Evolutionary conservation across 2,113 vertebrate species (phyloP).

Genomic region (Equus przewalskii): DNA sequence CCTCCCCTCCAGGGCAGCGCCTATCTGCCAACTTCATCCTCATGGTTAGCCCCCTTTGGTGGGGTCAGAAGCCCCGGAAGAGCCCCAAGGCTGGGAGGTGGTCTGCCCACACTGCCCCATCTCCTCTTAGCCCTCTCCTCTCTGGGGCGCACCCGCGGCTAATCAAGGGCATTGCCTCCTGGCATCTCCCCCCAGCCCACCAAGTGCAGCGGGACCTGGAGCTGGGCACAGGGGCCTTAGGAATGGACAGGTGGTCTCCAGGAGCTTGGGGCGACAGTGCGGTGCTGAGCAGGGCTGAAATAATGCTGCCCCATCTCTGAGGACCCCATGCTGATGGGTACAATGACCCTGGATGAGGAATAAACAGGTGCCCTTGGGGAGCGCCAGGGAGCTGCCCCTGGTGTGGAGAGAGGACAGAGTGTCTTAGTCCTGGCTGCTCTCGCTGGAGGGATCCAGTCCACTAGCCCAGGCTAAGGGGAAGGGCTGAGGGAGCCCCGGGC

Average conservation of each 20-base stretch:
- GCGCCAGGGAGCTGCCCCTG: too few species aligned
- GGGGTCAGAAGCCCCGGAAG: not conserved
- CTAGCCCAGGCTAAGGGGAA: too few species aligned
- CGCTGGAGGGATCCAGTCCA: too few species aligned
- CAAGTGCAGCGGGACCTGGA: not conserved
- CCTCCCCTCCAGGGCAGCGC: too few species aligned
- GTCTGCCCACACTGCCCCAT: rapidly evolving
- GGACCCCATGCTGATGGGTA: not conserved
- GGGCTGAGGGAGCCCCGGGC: rapidly evolving
- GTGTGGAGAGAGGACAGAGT: not conserved
- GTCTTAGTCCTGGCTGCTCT: too few species aligned
- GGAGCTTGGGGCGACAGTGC: not conserved
- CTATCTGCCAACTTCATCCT: not conserved
- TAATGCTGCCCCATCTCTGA: not conserved
- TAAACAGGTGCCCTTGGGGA: not conserved
- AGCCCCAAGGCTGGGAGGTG: not conserved
- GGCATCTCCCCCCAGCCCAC: not conserved
- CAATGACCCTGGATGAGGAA: not conserved
- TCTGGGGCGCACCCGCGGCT: not conserved
- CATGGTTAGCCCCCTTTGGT: rapidly evolving
- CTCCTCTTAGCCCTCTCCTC: not conserved
- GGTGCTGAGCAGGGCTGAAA: not conserved
- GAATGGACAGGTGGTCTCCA: not conserved
- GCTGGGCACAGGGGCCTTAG: not conserved
- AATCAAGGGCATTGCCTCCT: not conserved